Evolutionary conservation across 2,797 vertebrate species (phyloP), one percentile per base, ranked within the genome.

Genomic region (Malacoctenus gilli): DNA sequence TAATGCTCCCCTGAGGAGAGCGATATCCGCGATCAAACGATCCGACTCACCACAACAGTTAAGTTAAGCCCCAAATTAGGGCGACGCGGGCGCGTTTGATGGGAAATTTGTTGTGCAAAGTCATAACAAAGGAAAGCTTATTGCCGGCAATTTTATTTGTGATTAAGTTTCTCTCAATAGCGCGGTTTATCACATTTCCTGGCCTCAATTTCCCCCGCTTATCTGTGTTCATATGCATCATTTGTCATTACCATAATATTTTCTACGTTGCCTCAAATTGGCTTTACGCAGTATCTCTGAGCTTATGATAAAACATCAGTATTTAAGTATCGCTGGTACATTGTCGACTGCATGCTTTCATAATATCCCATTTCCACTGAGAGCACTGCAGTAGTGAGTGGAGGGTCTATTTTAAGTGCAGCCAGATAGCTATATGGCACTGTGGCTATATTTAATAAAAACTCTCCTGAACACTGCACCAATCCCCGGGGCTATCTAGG

Each of bases 361-460:
- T 83, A 76, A 84, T 73, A 82, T 75, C 67, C 63, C 41, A 71
- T 85, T 85, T 79, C 79, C 78, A 63, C 68, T 51, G 77, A 81
- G 83, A 82, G 81, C 64, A 68, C 72, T 78, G 73, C 71, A 61
- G 72, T 43, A 53, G 63, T 23, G 11, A 72, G 73, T 46, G 54
- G 65, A 75, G 60, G 72, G 57, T 73, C 80, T 87, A 87, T 86
- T 89, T 87, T 85, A 83, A 88, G 84, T 75, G 72, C 72, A 83
- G 76, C 72, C 63, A 75, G 75, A 87, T 77, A 80, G 79, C 69
- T 87, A 68, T 83, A 80, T 78, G 75, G 83, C 79, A 69, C 54
- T 46, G 69, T 72, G 78, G 79, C 75, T 86, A 81, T 85, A 83
- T 87, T 85, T 87, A 84, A 83, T 85, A 87, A 85, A 89, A 75